These are phyloP conservation scores for Alethe diademata DNA, from an alignment of 2,113 vertebrate species.

Conservation along the genomic window DNA sequence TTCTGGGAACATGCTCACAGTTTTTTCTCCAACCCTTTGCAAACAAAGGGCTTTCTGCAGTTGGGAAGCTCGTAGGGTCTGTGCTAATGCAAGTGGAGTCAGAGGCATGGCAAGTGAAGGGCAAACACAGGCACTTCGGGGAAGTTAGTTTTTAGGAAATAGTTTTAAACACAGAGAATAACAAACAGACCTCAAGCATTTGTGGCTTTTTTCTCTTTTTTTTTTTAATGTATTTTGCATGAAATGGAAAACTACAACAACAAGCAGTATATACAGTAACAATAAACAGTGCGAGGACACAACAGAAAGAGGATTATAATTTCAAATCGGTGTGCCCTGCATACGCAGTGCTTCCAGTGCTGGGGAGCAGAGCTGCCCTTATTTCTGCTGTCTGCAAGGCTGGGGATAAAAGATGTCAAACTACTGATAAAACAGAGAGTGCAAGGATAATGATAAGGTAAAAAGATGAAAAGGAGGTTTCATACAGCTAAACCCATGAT, in stretches of 20 bases:
- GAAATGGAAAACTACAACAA: background rate
- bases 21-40: background rate
- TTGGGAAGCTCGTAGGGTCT: background rate
- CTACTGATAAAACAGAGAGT: background rate
- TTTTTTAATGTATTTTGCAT: background rate
- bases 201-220: background rate
- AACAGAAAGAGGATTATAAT: background rate
- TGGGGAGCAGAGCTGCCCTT: background rate
- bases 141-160: background rate
- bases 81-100: background rate
- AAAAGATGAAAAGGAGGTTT: slow-evolving; percentile 9
- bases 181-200: slow-evolving; percentile 11
- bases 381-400: background rate
- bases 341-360: background rate
- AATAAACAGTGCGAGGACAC: background rate
- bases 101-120: background rate
- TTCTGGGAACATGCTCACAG: background rate
- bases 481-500: background rate
- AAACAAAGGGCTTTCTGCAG: background rate
- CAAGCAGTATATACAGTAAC: background rate
- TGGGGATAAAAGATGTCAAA: background rate
- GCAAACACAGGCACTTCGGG: rapidly evolving
- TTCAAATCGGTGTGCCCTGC: background rate
- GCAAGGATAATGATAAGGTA: background rate
- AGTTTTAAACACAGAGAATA: background rate